Base-by-base conservation (phyloP, 1,140 invertebrate genomes). In the Yoshiicerus persimilis region DNA sequence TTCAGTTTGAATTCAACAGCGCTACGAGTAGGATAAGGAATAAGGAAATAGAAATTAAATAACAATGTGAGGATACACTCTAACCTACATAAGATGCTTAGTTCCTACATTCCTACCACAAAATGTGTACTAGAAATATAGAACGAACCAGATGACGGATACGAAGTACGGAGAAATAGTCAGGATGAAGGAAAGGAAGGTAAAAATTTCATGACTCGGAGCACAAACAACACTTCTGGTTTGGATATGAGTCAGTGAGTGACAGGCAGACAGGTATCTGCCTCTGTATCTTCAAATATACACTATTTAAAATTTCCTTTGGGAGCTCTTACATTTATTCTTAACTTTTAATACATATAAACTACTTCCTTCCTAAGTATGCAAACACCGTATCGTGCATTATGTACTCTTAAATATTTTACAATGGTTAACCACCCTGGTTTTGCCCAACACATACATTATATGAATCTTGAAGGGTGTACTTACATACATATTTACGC, bases 241-340 rank as follows among this genome's bases (percentile, higher is more conserved):
- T 16, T 80, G 16, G 30, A 16, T 80, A 32, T 80, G 75, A 80
- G 16, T 80, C 27, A 38, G 34, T 80, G 75, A 80, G 27, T 34
- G 75, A 80, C 75, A 80, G 75, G 38, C 75, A 80, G 75, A 80
- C 75, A 80, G 75, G 23, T 70, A 80, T 80, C 75, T 80, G 75
- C 75, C 75, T 80, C 75, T 38, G 75, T 36, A 80, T 36, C 75
- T 80, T 20, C n/a, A 80, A 80, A 80, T 38, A 80, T 80, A 80
- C 32, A 38, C 5, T 36, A 80, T 80, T 80, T 80, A 80, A 36
- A 30, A 38, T 80, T 36, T 80, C 75, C 75, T 80, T 16, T 80
- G 75, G 75, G 75, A 80, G n/a, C 38, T 23, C 75, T 80, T 23
- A 80, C 34, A 80, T 80, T 80, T 34, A 80, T 80, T 36, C 32